A percentile compares a stretch with the other conserved stretches of the same genome.
These are phyloP conservation scores for Campoplex capitator DNA, from an alignment of 2,888 invertebrate species.

Conservation along the genomic window DNA sequence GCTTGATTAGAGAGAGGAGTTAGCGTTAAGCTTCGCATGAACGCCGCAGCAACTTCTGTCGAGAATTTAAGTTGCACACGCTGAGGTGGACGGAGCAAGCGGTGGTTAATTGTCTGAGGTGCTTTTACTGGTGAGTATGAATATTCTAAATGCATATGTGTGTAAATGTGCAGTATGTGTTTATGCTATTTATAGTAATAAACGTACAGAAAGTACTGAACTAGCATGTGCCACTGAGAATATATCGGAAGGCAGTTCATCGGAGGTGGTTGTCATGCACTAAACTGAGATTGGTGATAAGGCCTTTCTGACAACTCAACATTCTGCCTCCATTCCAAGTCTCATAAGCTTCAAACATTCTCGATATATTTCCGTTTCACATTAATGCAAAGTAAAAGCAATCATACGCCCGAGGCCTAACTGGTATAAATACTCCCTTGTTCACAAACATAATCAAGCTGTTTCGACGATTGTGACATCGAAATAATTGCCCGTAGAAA, in stretches of 20 bases:
- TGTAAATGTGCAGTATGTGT: not conserved
- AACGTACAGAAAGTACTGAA: not conserved
- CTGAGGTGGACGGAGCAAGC: conserved; percentile 33
- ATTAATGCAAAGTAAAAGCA: conserved; percentile 36
- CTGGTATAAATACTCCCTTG: conserved; percentile 33
- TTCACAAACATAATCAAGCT: conserved; percentile 55
- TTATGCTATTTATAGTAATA: not conserved
- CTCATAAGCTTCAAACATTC: conserved; percentile 26
- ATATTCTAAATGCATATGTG: conserved; percentile 8
- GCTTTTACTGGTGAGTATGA: conserved; percentile 8
- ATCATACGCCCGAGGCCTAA: conserved; percentile 57
- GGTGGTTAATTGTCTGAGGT: conserved; percentile 65
- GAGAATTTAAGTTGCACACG: conserved; percentile 45
- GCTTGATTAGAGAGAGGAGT: conserved; percentile 72
- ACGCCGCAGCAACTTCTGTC: conserved; percentile 65
- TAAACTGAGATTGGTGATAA: conserved; percentile 2
- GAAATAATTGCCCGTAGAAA: conserved; percentile 38
- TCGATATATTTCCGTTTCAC: conserved; percentile 38
- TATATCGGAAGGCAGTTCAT: not conserved
- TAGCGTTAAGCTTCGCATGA: conserved; percentile 64
- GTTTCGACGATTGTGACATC: conserved; percentile 51
- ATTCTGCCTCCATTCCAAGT: conserved; percentile 39
- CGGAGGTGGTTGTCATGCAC: conserved; percentile 22
- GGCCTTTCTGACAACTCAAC: conserved; percentile 13
- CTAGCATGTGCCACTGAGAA: not conserved